Evolutionary conservation across 2,888 invertebrate species (phyloP).

Genomic region (Perizoma affinitatum): DNA sequence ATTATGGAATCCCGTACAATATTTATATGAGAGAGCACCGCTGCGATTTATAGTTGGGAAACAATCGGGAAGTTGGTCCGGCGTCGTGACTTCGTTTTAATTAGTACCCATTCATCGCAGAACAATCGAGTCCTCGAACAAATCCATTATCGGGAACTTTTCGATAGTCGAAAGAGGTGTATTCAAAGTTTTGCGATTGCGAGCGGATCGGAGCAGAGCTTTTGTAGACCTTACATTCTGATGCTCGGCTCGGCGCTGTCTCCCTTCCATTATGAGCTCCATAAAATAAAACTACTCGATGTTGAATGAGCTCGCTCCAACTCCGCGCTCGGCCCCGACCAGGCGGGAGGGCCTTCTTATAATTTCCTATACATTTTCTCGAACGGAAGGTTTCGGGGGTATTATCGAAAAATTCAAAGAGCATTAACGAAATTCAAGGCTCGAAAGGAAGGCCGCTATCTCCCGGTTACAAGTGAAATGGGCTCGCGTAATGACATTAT

Average conservation of each 20-base stretch:
- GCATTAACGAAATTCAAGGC: conserved; percentile 59
- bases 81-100: conserved; percentile 83
- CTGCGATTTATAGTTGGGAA: conserved; percentile 78
- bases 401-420: conserved; percentile 58
- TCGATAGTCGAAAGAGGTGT: conserved; percentile 82
- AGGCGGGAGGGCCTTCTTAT: conserved; percentile 44
- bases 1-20: conserved; percentile 59
- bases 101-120: conserved; percentile 83
- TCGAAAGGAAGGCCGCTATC: conserved; percentile 55
- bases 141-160: conserved; percentile 83
- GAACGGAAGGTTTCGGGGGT: conserved; percentile 51
- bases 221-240: conserved; percentile 60
- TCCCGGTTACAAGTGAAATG: conserved; percentile 53
- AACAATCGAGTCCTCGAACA: conserved; percentile 81
- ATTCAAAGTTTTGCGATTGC: conserved; percentile 74
- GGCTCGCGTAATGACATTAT: conserved; percentile 67
- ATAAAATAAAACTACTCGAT: conserved; percentile 46
- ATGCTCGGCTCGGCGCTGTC: conserved; percentile 50
- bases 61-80: conserved; percentile 79
- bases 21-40: conserved; percentile 73
- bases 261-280: conserved; percentile 47
- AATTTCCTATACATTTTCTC: conserved; percentile 56
- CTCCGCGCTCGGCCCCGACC: conserved; percentile 13
- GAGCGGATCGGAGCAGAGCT: conserved; percentile 61
- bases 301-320: conserved; percentile 40